Percentiles rank a stretch among this genome's conserved stretches.
phyloP scores from a whole-genome alignment of 2,888 invertebrate genomes.

The Esperia sulphurella region DNA sequence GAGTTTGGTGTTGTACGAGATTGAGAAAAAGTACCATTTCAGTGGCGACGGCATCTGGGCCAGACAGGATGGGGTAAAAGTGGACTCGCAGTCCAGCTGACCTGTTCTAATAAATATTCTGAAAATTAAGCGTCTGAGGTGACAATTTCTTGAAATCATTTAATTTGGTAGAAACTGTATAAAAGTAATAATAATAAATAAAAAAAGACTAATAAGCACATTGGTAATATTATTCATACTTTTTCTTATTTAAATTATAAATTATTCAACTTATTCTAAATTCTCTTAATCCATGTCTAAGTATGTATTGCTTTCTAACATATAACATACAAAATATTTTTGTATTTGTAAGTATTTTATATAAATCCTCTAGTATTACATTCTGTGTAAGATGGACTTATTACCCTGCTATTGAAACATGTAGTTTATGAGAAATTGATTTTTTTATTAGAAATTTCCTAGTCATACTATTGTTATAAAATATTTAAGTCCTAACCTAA shows the following conservation, averaged over 20 bases:
- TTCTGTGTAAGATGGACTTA: too few species aligned
- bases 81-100: conserved; percentile 22
- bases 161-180: not conserved
- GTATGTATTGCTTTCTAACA: conserved; percentile 45
- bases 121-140: not conserved
- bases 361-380: not conserved
- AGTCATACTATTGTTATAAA: too few species aligned
- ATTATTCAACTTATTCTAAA: conserved; percentile 33
- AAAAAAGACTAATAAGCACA: conserved; percentile 57
- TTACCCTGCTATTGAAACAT: too few species aligned
- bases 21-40: conserved; percentile 86
- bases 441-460: too few species aligned
- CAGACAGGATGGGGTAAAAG: conserved; percentile 36
- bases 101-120: not conserved
- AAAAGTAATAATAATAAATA: conserved; percentile 26
- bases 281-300: conserved; percentile 12
- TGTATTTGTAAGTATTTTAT: not conserved
- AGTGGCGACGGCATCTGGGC: conserved; percentile 87
- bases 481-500: too few species aligned
- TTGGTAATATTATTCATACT: conserved; percentile 42
- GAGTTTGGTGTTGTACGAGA: conserved; percentile 83
- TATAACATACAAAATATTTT: conserved; percentile 21
- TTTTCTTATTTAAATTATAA: conserved; percentile 36
- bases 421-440: too few species aligned
- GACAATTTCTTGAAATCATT: not conserved